These are phyloP conservation scores for Acrossocheilus fasciatus DNA, from an alignment of 2,797 vertebrate genomes.

Conservation along the genomic window DNA sequence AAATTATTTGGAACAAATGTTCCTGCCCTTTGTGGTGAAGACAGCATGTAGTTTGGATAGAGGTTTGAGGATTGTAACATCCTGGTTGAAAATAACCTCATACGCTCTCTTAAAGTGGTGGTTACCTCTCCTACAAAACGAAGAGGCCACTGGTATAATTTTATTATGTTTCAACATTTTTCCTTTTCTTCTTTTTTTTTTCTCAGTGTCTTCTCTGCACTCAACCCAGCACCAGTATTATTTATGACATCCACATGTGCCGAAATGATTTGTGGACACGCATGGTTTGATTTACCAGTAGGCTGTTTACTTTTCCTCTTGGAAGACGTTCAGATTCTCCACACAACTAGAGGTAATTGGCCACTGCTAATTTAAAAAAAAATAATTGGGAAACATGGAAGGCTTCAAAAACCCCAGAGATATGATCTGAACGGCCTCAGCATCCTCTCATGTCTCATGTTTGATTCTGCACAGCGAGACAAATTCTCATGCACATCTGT, in stretches of 20 bases:
- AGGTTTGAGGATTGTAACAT: constrained; percentile 14
- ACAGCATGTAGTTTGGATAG: background rate
- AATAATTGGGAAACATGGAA: constrained; percentile 63
- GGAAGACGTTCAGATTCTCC: constrained; percentile 62
- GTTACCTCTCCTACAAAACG: constrained; percentile 15
- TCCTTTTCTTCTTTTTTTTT: constrained; percentile 51
- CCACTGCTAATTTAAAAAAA: constrained; percentile 66
- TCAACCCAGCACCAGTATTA: constrained; percentile 64
- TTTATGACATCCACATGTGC: constrained; percentile 71
- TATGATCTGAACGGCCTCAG: constrained; percentile 55
- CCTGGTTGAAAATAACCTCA: constrained; percentile 26
- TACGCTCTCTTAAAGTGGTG: constrained; percentile 27
- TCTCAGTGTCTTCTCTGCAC: constrained; percentile 55
- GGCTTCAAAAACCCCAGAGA: constrained; percentile 53
- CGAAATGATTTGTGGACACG: constrained; percentile 59
- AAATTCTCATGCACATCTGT: constrained; percentile 64
- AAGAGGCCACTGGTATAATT: constrained; percentile 22
- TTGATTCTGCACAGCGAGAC: constrained; percentile 58
- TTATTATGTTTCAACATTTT: background rate
- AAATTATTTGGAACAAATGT: constrained; percentile 14
- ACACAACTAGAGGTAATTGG: constrained; percentile 60
- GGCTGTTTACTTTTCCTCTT: constrained; percentile 58
- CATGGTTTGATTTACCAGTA: constrained; percentile 68
- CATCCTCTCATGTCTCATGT: constrained; percentile 36
- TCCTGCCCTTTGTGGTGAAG: background rate